These are phyloP conservation scores for Myotis yumanensis DNA, from an alignment of 2,113 vertebrate genomes.

Conservation along the genomic window DNA sequence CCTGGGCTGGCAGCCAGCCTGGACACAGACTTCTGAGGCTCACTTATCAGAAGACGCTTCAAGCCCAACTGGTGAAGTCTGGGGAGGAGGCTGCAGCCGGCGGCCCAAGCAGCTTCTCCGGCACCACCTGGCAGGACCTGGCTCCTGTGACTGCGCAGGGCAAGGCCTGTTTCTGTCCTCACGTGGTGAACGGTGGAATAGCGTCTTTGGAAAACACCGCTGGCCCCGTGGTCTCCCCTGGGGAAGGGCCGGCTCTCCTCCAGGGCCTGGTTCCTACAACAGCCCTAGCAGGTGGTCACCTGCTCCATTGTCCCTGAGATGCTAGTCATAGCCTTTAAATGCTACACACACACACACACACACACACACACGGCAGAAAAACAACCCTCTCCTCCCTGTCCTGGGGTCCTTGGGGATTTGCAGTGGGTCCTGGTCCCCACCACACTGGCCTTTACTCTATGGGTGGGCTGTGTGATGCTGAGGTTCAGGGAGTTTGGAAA, in stretches of 20 bases:
- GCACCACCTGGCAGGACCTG: neutral
- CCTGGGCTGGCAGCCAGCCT: neutral
- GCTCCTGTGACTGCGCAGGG: neutral
- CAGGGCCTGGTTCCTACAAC: neutral
- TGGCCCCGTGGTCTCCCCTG: neutral
- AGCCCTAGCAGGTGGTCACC: neutral
- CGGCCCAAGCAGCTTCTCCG: neutral
- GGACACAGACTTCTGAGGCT: neutral
- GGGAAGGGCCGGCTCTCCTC: neutral
- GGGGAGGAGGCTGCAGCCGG: neutral
- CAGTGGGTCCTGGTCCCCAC: neutral
- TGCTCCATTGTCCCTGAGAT: neutral
- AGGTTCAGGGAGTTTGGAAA: neutral
- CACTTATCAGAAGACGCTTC: neutral
- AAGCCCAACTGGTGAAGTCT: neutral
- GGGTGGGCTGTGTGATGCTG: no score
- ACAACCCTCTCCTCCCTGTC: neutral
- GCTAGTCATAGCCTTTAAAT: neutral
- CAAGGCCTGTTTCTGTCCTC: neutral
- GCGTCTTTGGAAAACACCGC: neutral
- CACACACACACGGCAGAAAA: neutral
- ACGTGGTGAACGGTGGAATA: neutral
- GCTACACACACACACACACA: no score
- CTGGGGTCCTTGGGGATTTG: neutral
- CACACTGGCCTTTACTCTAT: accelerated